phyloP scores from a whole-genome alignment of 2,113 vertebrate species.

The Apodemus speciosus region DNA sequence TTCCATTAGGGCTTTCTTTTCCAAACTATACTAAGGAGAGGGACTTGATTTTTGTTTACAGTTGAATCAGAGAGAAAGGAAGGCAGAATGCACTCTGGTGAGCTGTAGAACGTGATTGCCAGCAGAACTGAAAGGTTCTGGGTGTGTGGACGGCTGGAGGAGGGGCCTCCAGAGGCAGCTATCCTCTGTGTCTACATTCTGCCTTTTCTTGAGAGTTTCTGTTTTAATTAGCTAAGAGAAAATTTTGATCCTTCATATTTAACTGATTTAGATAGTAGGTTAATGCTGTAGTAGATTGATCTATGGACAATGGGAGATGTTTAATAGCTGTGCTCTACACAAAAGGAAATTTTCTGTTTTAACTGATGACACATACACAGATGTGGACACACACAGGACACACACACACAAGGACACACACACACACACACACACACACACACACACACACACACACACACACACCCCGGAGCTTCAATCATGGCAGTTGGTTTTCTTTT shows the following conservation, averaged over 20 bases:
- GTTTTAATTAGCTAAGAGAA: constrained; percentile 34
- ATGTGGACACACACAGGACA: background rate
- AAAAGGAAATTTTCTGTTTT: constrained; percentile 21
- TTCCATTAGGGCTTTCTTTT: background rate
- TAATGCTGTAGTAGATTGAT: constrained; percentile 19
- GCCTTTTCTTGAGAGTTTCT: constrained; percentile 5
- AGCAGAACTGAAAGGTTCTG: background rate
- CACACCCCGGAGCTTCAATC: background rate
- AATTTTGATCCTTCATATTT: background rate
- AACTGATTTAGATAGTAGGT: constrained; percentile 28
- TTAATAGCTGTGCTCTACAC: background rate
- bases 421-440: background rate
- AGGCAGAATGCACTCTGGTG: background rate
- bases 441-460: background rate
- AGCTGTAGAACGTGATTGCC: background rate
- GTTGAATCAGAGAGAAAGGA: constrained; percentile 26
- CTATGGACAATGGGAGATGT: background rate
- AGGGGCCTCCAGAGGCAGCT: background rate
- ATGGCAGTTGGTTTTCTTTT: constrained; percentile 36
- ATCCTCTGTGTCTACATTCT: background rate
- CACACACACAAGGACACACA: background rate
- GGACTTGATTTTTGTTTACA: constrained; percentile 19
- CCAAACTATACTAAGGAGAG: constrained; percentile 21
- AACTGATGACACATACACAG: background rate
- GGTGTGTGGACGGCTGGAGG: background rate